Evolutionary conservation across 92 coral and sea anemone species (phyloP).

Genomic region (Zoanthus sansibaricus): DNA sequence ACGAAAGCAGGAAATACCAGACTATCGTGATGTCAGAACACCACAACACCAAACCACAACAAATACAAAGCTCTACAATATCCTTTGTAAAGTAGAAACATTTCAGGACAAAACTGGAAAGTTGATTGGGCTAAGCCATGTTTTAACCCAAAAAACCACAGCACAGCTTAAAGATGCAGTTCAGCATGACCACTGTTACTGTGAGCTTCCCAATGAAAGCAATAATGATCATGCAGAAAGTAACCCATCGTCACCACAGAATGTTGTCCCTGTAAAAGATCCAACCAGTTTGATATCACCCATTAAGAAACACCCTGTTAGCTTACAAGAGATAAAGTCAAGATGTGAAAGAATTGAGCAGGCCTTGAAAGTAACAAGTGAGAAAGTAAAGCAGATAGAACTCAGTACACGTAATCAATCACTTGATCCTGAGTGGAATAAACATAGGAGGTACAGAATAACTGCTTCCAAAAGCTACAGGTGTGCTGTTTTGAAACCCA

Average conservation of each 20-base stretch:
- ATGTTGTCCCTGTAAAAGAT: constrained; percentile 13
- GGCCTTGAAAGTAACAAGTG: constrained; percentile 44
- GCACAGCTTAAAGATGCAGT: constrained; percentile 23
- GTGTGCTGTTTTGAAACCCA: constrained; percentile 48
- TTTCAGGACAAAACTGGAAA: constrained; percentile 37
- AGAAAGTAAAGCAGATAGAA: constrained; percentile 40
- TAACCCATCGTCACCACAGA: constrained; percentile 7
- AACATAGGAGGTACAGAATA: constrained; percentile 46
- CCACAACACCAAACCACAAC: constrained; percentile 33
- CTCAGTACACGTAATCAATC: constrained; percentile 49
- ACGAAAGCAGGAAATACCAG: not conserved
- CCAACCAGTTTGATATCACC: constrained; percentile 41
- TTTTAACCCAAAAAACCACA: constrained; percentile 16
- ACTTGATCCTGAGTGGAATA: constrained; percentile 35
- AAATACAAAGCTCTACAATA: constrained; percentile 30
- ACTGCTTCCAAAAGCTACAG: constrained; percentile 62
- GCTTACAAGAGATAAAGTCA: constrained; percentile 26
- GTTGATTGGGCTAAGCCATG: constrained; percentile 36
- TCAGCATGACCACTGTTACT: constrained; percentile 39
- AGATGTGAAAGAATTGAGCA: constrained; percentile 48
- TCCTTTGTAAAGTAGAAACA: constrained; percentile 2
- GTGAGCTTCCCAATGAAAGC: constrained; percentile 17
- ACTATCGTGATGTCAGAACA: constrained; percentile 27
- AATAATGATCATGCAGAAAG: constrained; percentile 12
- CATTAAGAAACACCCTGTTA: constrained; percentile 46